phyloP scores from a whole-genome alignment of 2,113 vertebrate genomes.

The Dipodomys spectabilis region DNA sequence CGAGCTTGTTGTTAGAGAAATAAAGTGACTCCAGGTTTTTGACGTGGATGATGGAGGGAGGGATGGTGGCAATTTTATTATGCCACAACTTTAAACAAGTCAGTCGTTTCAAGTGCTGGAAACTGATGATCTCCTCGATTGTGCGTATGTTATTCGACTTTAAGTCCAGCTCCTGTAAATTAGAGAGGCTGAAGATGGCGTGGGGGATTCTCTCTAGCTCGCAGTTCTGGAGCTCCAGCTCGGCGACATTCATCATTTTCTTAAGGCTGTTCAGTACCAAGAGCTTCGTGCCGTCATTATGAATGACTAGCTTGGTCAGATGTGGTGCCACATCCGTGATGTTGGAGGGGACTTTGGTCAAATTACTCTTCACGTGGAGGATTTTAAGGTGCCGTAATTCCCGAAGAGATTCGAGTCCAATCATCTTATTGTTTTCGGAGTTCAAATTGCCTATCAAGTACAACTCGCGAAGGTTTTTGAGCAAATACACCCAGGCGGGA shows the following conservation, averaged over 20 bases:
- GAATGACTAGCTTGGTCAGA: constrained; percentile 95
- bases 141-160: constrained; percentile 99
- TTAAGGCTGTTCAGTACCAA: constrained; percentile 98
- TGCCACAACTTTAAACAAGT: constrained; percentile 98
- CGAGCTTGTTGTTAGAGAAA: constrained; percentile 98
- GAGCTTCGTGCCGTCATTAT: constrained; percentile 98
- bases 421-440: constrained; percentile 99
- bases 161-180: constrained; percentile 97
- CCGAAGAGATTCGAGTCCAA: constrained; percentile 96
- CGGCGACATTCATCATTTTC: constrained; percentile 97
- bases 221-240: constrained; percentile 97
- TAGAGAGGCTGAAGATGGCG: constrained; percentile 97
- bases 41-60: constrained; percentile 95
- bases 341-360: constrained; percentile 98
- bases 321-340: constrained; percentile 97
- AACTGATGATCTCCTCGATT: constrained; percentile 99
- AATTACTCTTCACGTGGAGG: constrained; percentile 97
- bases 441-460: constrained; percentile 97
- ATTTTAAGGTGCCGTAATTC: constrained; percentile 96
- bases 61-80: constrained; percentile 98
- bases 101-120: constrained; percentile 98
- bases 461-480: constrained; percentile 95
- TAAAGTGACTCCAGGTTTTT: constrained; percentile 97
- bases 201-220: constrained; percentile 98
- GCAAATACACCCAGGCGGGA: constrained; percentile 96